Base-by-base conservation (phyloP, 2,113 vertebrate genomes). In the Peromyscus californicus region DNA sequence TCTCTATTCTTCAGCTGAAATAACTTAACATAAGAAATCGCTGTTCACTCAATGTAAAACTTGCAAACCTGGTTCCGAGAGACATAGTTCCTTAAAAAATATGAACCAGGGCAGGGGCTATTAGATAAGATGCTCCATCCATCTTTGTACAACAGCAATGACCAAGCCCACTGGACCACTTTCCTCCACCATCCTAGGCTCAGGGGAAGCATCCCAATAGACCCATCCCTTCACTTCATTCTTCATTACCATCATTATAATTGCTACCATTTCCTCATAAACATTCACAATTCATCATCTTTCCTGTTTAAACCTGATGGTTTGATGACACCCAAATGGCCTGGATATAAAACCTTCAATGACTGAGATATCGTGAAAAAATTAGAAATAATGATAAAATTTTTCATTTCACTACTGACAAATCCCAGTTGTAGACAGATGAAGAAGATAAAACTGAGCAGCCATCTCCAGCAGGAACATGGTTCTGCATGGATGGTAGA, bases 161-260 rank as follows among this genome's bases (percentile, higher is more conserved):
- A 88, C 94, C 78, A 91, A 67, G 86, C 94, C 95, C 93, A 54
- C 22, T 54, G 3, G 79, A 95, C 82, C 92, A 80, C 70, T 92
- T 92, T 85, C 83, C 45, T 86, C 54, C n/a, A 42, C 36, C 7
- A 4, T 89, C 96, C 87, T 67, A 92, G 87, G 72, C 92, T 75
- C 70, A 0, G 31, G 80, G 93, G 94, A 94, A 75, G 21, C 82
- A 91, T 92, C 97, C 95, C 96, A 42, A 36, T 5, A 79, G 94
- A 82, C 59, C 69, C 36, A 51, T 92, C 79, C 86, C 69, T 29
- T 83, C 59, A 89, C 87, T 89, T 88, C 94, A 93, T 90, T 97
- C 97, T 96, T 97, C 96, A 97, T 98, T 96, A 97, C 92, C 94
- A 95, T 97, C 82, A 63, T 89, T 54, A 89, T 98, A 97, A 98